Conservation (phyloP, 1,140 invertebrate species). For the Listronotus bonariensis region DNA sequence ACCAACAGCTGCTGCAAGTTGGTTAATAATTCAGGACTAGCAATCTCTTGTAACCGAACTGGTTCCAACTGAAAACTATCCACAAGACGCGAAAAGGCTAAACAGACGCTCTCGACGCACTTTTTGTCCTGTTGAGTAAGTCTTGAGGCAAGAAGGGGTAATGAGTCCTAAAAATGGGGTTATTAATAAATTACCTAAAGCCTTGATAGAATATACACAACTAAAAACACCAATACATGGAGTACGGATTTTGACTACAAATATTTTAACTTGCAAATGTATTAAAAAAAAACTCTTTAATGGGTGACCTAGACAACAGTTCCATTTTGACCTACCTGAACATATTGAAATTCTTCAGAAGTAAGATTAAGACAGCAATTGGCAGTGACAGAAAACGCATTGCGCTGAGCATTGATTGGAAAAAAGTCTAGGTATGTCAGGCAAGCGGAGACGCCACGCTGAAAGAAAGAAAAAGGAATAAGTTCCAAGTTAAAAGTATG, state of each 20-base stretch:
- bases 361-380: conserved; percentile 96
- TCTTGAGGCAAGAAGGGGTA: conserved; percentile 82
- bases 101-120: conserved; percentile 94
- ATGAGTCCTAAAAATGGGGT: conserved; percentile 68
- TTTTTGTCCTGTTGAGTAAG: conserved; percentile 96
- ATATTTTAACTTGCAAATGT: neutral
- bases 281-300: too few species aligned
- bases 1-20: conserved; percentile 93
- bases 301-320: too few species aligned
- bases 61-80: conserved; percentile 96
- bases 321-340: conserved; percentile 60
- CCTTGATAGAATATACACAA: neutral
- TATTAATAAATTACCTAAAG: neutral
- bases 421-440: conserved; percentile 97
- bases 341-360: conserved; percentile 90
- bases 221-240: neutral
- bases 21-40: conserved; percentile 86
- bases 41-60: conserved; percentile 90
- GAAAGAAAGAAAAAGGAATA: conserved; percentile 47
- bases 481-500: neutral
- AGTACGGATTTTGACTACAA: neutral
- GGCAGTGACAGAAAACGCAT: conserved; percentile 92
- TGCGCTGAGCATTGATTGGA: conserved; percentile 93
- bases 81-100: conserved; percentile 93
- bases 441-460: conserved; percentile 93